Conservation (phyloP, 2,888 invertebrate genomes). For the Orthonychiurus folsomi region DNA sequence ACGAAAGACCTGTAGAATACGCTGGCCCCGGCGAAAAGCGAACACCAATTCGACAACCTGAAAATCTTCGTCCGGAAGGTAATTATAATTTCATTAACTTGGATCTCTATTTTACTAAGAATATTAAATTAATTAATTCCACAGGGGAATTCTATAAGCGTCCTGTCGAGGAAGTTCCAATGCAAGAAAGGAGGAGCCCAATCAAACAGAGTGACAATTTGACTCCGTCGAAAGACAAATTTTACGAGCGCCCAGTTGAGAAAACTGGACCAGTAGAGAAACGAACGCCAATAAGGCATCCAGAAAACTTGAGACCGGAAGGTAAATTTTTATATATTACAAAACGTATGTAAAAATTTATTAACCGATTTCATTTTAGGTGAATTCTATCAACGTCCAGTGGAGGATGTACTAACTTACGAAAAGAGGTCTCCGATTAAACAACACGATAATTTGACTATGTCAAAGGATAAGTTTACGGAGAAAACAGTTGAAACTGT, state of each 20-base stretch:
- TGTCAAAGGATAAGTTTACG: slow-evolving; percentile 50
- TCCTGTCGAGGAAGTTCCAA: slow-evolving; percentile 27
- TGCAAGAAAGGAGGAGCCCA: slow-evolving; percentile 42
- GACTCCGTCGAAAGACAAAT: slow-evolving; percentile 42
- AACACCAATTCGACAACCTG: background rate
- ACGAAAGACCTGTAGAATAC: slow-evolving; percentile 36
- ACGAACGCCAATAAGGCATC: slow-evolving; percentile 43
- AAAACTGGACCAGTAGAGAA: slow-evolving; percentile 48
- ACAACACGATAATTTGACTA: slow-evolving; percentile 43
- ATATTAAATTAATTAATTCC: no score
- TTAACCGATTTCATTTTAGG: no score
- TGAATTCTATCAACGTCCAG: slow-evolving; percentile 50
- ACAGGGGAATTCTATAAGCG: no score
- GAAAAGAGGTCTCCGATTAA: slow-evolving; percentile 42
- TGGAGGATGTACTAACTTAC: slow-evolving; percentile 43
- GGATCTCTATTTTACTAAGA: no score
- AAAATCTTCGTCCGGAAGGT: background rate
- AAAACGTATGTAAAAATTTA: no score
- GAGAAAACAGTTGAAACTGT: slow-evolving; percentile 37
- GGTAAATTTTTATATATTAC: no score
- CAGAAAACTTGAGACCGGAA: slow-evolving; percentile 46
- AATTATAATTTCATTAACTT: slow-evolving; percentile 12
- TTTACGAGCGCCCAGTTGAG: slow-evolving; percentile 48
- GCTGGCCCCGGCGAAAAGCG: background rate
- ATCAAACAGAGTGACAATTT: slow-evolving; percentile 51